Percentiles rank a stretch among this genome's conserved stretches.
Conservation (phyloP, 2,797 vertebrate genomes). For the Poliocrania exsul region DNA sequence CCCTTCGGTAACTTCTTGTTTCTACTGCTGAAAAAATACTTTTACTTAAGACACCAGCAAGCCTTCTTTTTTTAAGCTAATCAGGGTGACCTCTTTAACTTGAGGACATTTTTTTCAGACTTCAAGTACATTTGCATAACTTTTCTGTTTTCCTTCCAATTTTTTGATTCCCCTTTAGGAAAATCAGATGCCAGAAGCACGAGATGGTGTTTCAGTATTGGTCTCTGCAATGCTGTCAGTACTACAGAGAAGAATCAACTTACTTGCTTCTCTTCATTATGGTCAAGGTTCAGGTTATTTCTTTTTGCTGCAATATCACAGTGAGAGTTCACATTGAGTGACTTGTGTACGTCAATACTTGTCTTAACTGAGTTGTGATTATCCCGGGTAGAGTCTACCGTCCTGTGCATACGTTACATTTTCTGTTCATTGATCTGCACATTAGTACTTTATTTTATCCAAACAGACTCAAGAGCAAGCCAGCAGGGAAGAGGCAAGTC, state of each 20-base stretch:
- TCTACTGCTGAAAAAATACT: not conserved
- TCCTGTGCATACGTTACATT: not conserved
- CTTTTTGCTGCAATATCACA: not conserved
- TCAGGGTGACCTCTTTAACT: not conserved
- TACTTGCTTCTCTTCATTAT: not conserved
- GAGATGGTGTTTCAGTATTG: not conserved
- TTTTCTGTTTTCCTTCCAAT: not conserved
- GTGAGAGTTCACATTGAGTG: not conserved
- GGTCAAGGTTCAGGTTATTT: not conserved
- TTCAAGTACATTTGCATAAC: not conserved
- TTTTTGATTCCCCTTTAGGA: not conserved
- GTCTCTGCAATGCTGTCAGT: not conserved
- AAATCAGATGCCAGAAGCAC: not conserved
- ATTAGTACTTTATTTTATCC: not conserved
- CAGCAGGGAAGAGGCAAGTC: not conserved
- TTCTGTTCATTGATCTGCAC: not conserved
- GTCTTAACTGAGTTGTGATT: not conserved
- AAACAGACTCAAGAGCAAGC: not conserved
- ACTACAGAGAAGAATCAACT: not conserved
- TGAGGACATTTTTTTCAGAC: slow-evolving; percentile 1
- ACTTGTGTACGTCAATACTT: not conserved
- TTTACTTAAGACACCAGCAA: not conserved
- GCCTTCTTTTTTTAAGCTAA: not conserved
- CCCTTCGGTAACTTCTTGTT: not conserved
- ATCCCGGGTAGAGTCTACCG: not conserved